A percentile compares a stretch with the other conserved stretches of the same genome.
phyloP scores from a whole-genome alignment of 2,888 invertebrate species.

The Ormia ochracea region DNA sequence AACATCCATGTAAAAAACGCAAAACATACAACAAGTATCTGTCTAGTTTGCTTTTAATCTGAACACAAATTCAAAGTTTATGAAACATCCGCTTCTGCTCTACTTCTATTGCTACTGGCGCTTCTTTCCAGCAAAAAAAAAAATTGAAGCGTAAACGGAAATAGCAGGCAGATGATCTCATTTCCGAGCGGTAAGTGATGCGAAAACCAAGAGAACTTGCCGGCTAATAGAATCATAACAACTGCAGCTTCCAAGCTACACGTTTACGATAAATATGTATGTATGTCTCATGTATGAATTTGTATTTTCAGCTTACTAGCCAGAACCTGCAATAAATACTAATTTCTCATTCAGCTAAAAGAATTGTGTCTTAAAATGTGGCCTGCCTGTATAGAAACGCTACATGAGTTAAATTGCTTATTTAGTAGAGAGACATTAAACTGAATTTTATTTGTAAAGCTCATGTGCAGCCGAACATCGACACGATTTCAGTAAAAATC shows the following conservation, averaged over 20 bases:
- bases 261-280: conserved; percentile 41
- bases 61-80: conserved; percentile 44
- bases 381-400: too few species aligned
- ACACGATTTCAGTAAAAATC: too few species aligned
- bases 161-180: conserved; percentile 75
- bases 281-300: background rate
- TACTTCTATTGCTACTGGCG: background rate
- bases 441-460: too few species aligned
- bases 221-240: conserved; percentile 58
- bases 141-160: conserved; percentile 71
- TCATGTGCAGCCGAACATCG: too few species aligned
- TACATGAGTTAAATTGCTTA: too few species aligned
- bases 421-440: too few species aligned
- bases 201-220: conserved; percentile 68
- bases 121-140: conserved; percentile 47
- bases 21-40: conserved; percentile 11
- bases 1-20: conserved; percentile 1
- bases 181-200: conserved; percentile 75
- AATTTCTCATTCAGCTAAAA: too few species aligned
- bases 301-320: background rate
- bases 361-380: too few species aligned
- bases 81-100: conserved; percentile 60
- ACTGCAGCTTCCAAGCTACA: conserved; percentile 28
- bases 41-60: conserved; percentile 1
- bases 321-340: too few species aligned